phyloP scores from a whole-genome alignment of 2,888 invertebrate species.

The Hipparchia semele region DNA sequence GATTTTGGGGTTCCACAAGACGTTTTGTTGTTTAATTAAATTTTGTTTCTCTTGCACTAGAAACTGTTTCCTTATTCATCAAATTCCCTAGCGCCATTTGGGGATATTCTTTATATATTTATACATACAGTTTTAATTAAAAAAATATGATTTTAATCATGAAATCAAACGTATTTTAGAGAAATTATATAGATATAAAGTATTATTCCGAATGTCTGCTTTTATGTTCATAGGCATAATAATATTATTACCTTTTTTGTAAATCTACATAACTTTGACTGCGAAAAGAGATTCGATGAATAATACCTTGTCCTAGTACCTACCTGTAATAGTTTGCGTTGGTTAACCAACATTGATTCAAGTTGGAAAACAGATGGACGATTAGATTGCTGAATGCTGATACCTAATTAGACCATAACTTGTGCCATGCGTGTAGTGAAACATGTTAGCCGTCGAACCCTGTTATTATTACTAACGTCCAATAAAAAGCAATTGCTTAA shows the following conservation, averaged over 20 bases:
- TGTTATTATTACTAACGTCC: neutral
- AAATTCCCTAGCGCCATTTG: neutral
- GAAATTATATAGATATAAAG: too few species aligned
- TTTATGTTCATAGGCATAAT: too few species aligned
- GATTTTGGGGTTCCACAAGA: conserved; percentile 38
- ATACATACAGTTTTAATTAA: too few species aligned
- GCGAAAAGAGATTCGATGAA: too few species aligned
- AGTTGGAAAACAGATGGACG: conserved; percentile 4
- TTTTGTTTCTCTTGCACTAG: conserved; percentile 16
- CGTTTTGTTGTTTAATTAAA: conserved; percentile 34
- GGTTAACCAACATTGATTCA: neutral
- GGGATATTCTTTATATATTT: too few species aligned
- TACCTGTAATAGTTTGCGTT: neutral
- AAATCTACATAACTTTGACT: too few species aligned
- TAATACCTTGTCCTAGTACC: neutral
- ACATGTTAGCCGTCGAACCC: neutral
- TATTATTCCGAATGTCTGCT: too few species aligned
- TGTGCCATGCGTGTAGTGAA: neutral
- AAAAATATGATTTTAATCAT: neutral
- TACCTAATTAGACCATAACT: conserved; percentile 12
- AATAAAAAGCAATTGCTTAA: neutral
- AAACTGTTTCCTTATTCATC: neutral
- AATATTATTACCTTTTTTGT: too few species aligned
- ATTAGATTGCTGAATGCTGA: conserved; percentile 3
- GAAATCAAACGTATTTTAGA: neutral